phyloP scores from a whole-genome alignment of 1,140 invertebrate genomes.

The Caenorhabditis remanei region DNA sequence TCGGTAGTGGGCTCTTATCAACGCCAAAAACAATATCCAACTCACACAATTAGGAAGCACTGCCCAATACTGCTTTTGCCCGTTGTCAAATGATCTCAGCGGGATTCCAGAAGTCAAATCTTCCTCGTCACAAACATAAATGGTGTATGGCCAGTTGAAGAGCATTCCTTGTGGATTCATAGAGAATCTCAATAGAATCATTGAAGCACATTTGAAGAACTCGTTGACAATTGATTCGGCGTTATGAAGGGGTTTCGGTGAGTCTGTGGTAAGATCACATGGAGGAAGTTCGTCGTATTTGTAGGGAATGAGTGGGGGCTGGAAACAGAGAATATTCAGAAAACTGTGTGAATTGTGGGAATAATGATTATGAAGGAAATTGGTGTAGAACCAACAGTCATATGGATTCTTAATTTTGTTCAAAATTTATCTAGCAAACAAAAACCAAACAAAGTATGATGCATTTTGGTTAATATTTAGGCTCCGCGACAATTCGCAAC shows the following conservation, averaged over 20 bases:
- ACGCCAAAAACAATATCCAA: background rate
- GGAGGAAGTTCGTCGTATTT: background rate
- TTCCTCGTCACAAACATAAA: conserved; percentile 41
- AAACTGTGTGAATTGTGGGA: too few relatives aligned
- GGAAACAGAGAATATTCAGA: background rate
- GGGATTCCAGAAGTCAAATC: conserved; percentile 2
- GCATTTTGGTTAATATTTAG: too few relatives aligned
- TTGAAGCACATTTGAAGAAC: conserved; percentile 41
- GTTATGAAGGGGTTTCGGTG: conserved; percentile 35
- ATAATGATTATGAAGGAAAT: too few relatives aligned
- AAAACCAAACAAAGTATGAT: too few relatives aligned
- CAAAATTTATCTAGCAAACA: too few relatives aligned
- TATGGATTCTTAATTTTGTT: too few relatives aligned
- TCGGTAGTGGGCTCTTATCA: too few relatives aligned
- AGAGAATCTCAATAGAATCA: conserved; percentile 7
- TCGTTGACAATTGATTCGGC: conserved; percentile 2
- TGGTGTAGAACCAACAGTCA: too few relatives aligned
- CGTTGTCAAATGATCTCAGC: conserved; percentile 36
- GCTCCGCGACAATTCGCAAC: too few relatives aligned
- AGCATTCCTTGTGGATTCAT: conserved; percentile 49
- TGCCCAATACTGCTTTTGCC: conserved; percentile 11
- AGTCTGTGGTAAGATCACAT: background rate
- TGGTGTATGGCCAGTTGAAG: conserved; percentile 35
- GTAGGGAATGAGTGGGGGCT: conserved; percentile 17
- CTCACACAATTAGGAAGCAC: conserved; percentile 21